Evolutionary conservation across 2,113 vertebrate species (phyloP).

Genomic region (Pseudorasbora parva): DNA sequence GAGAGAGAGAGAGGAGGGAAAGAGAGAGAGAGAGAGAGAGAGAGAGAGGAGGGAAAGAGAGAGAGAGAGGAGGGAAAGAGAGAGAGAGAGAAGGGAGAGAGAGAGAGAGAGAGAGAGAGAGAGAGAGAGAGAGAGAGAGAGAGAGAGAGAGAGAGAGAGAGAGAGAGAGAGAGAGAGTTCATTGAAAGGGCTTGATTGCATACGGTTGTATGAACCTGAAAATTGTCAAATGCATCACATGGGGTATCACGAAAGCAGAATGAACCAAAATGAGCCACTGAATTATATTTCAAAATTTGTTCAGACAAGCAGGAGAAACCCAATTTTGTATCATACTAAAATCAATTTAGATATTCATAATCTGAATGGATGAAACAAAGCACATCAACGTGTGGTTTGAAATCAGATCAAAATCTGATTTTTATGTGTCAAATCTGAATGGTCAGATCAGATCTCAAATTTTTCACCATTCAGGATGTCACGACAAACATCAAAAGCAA

Average conservation of each 20-base stretch:
- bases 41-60: background rate
- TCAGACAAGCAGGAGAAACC: constrained; percentile 10
- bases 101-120: no score
- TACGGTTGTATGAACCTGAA: constrained; percentile 61
- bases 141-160: no score
- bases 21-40: background rate
- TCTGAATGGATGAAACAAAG: background rate
- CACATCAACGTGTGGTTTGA: background rate
- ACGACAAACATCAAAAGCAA: background rate
- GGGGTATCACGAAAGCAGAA: background rate
- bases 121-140: constrained; percentile 4
- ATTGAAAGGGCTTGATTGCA: constrained; percentile 59
- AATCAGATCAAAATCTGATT: background rate
- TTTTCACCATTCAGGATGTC: background rate
- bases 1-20: no score
- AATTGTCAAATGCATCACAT: constrained; percentile 17
- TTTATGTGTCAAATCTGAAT: background rate
- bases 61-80: no score
- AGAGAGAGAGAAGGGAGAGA: no score
- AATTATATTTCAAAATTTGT: background rate
- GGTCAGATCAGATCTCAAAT: background rate
- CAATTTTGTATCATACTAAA: background rate
- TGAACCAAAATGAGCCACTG: constrained; percentile 3
- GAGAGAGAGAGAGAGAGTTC: background rate
- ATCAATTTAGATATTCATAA: background rate